These are phyloP conservation scores for Rhamnusium bicolor DNA, from an alignment of 2,888 invertebrate species.

Conservation along the genomic window DNA sequence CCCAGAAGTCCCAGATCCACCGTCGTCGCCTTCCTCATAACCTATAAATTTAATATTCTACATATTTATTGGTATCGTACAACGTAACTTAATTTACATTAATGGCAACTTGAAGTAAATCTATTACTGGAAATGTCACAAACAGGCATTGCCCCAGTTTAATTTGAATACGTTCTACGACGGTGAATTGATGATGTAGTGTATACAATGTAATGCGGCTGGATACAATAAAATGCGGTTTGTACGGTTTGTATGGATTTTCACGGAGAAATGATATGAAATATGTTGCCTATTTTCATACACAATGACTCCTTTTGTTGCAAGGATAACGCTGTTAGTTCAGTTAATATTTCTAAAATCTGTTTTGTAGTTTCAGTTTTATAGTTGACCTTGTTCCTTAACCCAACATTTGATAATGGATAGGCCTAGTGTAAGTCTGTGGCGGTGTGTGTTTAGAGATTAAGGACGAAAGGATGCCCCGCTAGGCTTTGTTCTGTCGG, in stretches of 20 bases:
- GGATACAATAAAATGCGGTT: slow-evolving; percentile 18
- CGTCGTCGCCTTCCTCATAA: slow-evolving; percentile 7
- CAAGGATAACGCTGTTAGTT: neutral
- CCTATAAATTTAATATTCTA: slow-evolving; percentile 32
- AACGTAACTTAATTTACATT: slow-evolving; percentile 34
- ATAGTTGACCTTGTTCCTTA: neutral
- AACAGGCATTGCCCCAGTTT: slow-evolving; percentile 32
- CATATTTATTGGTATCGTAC: slow-evolving; percentile 26
- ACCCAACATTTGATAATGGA: neutral
- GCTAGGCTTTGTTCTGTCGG: neutral
- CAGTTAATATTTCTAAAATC: neutral
- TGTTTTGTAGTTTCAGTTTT: neutral
- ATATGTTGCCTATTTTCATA: slow-evolving; percentile 11
- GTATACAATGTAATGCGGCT: neutral
- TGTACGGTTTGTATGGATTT: slow-evolving; percentile 19
- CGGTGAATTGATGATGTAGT: slow-evolving; percentile 24
- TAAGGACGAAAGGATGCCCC: neutral
- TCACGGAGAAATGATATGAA: neutral
- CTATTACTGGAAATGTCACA: slow-evolving; percentile 37
- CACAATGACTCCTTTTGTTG: neutral
- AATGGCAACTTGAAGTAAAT: slow-evolving; percentile 37
- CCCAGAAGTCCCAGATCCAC: slow-evolving; percentile 48
- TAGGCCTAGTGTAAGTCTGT: neutral
- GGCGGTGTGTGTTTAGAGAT: neutral
- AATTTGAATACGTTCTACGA: slow-evolving; percentile 31